A percentile compares a stretch with the other conserved stretches of the same genome.
phyloP scores from a whole-genome alignment of 2,888 invertebrate species.

The Nemotelus nigrinus region DNA sequence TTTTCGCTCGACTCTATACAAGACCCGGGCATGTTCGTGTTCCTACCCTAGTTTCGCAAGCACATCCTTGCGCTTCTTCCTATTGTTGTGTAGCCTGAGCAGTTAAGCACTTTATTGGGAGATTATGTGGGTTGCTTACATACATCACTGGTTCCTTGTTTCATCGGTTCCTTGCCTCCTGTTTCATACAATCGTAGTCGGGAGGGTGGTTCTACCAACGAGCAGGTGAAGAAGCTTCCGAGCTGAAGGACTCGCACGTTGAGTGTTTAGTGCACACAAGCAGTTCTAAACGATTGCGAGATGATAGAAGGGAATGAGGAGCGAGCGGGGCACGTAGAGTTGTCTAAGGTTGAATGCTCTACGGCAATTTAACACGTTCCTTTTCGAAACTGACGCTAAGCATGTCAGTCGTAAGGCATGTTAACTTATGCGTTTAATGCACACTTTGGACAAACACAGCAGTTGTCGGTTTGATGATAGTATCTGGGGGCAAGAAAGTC shows the following conservation, averaged over 20 bases:
- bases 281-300: not conserved
- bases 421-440: not conserved
- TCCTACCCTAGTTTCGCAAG: conserved; percentile 14
- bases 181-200: too few species aligned
- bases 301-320: not conserved
- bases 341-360: conserved; percentile 14
- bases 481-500: too few species aligned
- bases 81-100: conserved; percentile 3
- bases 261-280: not conserved
- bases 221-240: too few species aligned
- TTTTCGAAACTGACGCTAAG: not conserved
- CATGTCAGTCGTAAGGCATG: not conserved
- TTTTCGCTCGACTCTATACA: not conserved
- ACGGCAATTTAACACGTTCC: conserved; percentile 22
- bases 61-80: conserved; percentile 14
- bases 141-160: not conserved
- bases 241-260: too few species aligned
- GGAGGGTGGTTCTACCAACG: too few species aligned
- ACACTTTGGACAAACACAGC: not conserved
- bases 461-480: too few species aligned
- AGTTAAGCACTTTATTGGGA: conserved; percentile 18
- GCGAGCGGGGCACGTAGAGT: not conserved
- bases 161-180: not conserved
- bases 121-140: conserved; percentile 19
- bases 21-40: conserved; percentile 11